These are phyloP conservation scores for Thrips palmi DNA, from an alignment of 1,140 invertebrate species.

Conservation along the genomic window DNA sequence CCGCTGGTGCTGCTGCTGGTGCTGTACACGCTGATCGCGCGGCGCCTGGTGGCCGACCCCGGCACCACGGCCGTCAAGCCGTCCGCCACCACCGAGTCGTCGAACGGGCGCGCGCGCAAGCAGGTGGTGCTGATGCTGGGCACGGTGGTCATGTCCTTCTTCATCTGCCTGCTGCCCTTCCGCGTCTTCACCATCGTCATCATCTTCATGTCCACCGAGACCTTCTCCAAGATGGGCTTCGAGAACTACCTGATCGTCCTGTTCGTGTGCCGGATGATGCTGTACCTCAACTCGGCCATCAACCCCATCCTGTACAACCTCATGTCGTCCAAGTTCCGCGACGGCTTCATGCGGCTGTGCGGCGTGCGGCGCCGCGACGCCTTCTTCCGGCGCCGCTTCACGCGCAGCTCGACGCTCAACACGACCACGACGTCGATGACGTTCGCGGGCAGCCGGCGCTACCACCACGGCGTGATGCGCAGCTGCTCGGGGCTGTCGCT, in stretches of 20 bases:
- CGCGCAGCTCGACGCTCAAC: slow-evolving; percentile 1
- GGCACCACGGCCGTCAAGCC: slow-evolving; percentile 36
- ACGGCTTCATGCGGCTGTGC: slow-evolving; percentile 48
- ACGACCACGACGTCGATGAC: slow-evolving; percentile 12
- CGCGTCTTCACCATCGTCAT: slow-evolving; percentile 66
- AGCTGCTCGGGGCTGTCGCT: not conserved
- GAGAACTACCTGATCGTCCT: slow-evolving; percentile 60
- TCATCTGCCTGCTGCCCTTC: slow-evolving; percentile 70
- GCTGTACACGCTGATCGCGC: slow-evolving; percentile 58
- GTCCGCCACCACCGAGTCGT: slow-evolving; percentile 36
- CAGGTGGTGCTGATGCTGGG: slow-evolving; percentile 67
- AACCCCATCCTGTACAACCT: slow-evolving; percentile 70
- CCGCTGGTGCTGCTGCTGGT: slow-evolving; percentile 54
- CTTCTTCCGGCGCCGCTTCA: too few relatives aligned
- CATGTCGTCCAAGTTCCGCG: slow-evolving; percentile 71
- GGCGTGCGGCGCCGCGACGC: too few relatives aligned
- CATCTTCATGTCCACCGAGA: slow-evolving; percentile 39
- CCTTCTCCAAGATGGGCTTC: slow-evolving; percentile 36
- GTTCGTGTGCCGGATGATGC: slow-evolving; percentile 67
- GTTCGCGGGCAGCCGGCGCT: slow-evolving; percentile 1
- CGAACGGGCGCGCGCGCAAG: slow-evolving; percentile 30
- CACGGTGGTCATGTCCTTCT: slow-evolving; percentile 68
- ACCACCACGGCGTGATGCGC: not conserved
- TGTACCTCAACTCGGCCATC: slow-evolving; percentile 66
- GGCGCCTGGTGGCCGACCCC: slow-evolving; percentile 44